A percentile compares a stretch with the other conserved stretches of the same genome.
Evolutionary conservation across 2,797 vertebrate species (phyloP).

Genomic region (Champsocephalus esox): DNA sequence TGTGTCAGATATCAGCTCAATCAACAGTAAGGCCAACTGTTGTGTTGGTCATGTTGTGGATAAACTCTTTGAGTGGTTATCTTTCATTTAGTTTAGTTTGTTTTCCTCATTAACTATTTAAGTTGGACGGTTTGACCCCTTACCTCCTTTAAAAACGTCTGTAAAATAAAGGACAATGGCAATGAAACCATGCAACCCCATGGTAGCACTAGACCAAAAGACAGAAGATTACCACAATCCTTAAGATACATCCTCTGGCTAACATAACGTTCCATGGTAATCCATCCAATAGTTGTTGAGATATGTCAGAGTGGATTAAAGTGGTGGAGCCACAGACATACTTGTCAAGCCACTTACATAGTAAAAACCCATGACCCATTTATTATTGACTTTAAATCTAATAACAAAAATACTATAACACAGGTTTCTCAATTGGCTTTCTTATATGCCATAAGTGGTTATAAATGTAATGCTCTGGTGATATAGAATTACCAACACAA

Average conservation of each 20-base stretch:
- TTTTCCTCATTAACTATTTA: slow-evolving; percentile 16
- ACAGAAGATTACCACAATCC: not conserved
- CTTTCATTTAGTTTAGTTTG: not conserved
- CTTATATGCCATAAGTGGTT: not conserved
- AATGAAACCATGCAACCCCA: not conserved
- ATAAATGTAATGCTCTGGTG: not conserved
- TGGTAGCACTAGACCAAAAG: not conserved
- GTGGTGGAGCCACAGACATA: not conserved
- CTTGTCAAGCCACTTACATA: not conserved
- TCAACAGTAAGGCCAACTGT: not conserved
- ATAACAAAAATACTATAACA: not conserved
- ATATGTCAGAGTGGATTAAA: not conserved
- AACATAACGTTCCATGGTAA: not conserved
- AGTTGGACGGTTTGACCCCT: not conserved
- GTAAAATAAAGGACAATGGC: too few species aligned
- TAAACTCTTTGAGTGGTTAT: slow-evolving; percentile 4
- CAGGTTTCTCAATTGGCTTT: not conserved
- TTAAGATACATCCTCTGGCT: not conserved
- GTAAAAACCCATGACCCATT: not conserved
- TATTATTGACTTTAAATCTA: not conserved
- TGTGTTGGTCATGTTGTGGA: not conserved
- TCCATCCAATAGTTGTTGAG: not conserved
- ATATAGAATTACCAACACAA: not conserved
- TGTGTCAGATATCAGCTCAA: not conserved
- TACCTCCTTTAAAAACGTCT: too few species aligned